Base-by-base conservation (phyloP, 2,113 vertebrate genomes). In the Sinocyclocheilus anophthalmus region DNA sequence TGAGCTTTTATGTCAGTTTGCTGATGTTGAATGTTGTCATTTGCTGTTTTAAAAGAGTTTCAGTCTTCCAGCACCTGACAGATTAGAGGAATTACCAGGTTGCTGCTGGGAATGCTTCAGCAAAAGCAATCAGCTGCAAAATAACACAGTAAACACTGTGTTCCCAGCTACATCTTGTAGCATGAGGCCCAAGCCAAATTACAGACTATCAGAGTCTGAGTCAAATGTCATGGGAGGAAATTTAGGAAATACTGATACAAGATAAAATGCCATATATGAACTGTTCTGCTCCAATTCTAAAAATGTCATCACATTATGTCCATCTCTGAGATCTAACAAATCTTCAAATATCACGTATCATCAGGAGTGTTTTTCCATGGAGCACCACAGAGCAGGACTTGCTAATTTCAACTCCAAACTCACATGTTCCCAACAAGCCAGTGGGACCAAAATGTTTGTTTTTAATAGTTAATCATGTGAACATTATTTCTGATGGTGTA, bases 1-100 rank as follows among this genome's bases (percentile, higher is more conserved):
- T 11, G 9, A 63, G 33, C 6, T 80, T 63, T 16, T 26, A 14
- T 65, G 37, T 48, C 16, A 45, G 18, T 69, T 81, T 12, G 4
- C 42, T 24, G 6, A 20, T 26, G 3, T 45, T 61, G 26, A 42
- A 13, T 4, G 8, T 57, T n/a, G 78, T 26, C 6, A 12, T 22
- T n/a, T 59, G 57, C 14, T n/a, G 22, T 33, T 48, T 61, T n/a
- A 42, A 48, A 22, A 1, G 30, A 37, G 11, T 33, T 67, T 63
- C 45, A 5, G 18, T 39, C n/a, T 22, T 42, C 3, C 24, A 45
- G 26, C 76, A 83, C 10, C 11, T 69, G 86, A 37, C 20, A 33
- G 86, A 84, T 87, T 84, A 87, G 33, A 57, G 18, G 10, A 83
- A 85, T 84, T 84, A 81, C 72, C 9, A 69, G 53, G n/a, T 53